Conservation (phyloP, 2,888 invertebrate genomes). For the Venustoraphidia nigricollis region DNA sequence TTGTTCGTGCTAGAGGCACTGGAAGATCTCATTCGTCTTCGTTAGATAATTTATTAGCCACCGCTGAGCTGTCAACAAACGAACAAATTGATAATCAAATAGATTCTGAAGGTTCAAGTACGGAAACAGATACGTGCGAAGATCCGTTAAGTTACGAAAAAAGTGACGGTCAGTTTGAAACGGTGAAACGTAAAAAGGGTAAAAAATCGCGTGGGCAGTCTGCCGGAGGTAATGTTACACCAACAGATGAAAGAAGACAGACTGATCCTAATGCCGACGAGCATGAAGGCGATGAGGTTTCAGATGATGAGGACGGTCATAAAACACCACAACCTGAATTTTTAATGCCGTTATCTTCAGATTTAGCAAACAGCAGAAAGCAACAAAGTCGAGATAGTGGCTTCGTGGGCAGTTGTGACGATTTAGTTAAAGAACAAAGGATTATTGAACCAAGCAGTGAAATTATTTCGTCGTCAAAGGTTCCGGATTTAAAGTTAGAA, state of each 20-base stretch:
- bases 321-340: constrained; percentile 55
- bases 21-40: constrained; percentile 72
- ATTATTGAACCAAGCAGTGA: constrained; percentile 19
- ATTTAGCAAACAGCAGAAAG: constrained; percentile 49
- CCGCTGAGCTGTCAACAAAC: constrained; percentile 32
- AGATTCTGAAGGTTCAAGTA: constrained; percentile 43
- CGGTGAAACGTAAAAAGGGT: constrained; percentile 68
- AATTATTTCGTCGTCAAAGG: constrained; percentile 23
- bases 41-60: constrained; percentile 58
- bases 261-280: constrained; percentile 46
- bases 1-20: constrained; percentile 69
- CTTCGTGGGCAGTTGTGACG: constrained; percentile 78
- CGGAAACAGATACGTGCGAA: constrained; percentile 58
- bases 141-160: constrained; percentile 51
- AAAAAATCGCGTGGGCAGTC: constrained; percentile 42
- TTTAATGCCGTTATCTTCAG: constrained; percentile 32
- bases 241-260: constrained; percentile 48
- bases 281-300: constrained; percentile 37
- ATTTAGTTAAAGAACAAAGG: constrained; percentile 53
- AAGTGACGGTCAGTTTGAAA: constrained; percentile 62
- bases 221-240: constrained; percentile 26
- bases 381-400: constrained; percentile 78
- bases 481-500: constrained; percentile 34
- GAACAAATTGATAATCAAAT: constrained; percentile 28
- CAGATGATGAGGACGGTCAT: constrained; percentile 50